Conservation (phyloP, 2,113 vertebrate species). For the Pyrgilauda ruficollis region DNA sequence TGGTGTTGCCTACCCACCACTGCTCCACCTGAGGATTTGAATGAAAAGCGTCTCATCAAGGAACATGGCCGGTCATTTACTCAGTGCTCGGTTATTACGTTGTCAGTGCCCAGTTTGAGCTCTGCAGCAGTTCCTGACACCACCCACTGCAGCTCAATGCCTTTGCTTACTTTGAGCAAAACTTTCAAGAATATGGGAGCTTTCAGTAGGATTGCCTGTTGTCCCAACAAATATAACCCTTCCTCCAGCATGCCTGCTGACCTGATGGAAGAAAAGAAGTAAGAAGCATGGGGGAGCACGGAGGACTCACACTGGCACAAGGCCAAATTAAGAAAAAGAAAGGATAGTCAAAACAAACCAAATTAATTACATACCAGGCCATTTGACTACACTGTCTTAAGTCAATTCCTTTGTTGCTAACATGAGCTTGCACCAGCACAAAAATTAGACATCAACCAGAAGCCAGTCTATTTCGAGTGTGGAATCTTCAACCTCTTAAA, state of each 20-base stretch:
- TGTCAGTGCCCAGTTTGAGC: neutral
- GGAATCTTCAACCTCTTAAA: neutral
- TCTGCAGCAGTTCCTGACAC: neutral
- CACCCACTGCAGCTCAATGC: neutral
- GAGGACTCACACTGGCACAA: neutral
- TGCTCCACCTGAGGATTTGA: neutral
- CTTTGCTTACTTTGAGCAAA: neutral
- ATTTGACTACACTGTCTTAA: neutral
- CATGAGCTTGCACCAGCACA: fast-evolving
- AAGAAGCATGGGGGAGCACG: too few species aligned
- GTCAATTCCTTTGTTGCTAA: neutral
- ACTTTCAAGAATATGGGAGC: neutral
- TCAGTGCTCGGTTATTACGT: neutral
- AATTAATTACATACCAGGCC: neutral
- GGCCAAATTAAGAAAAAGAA: neutral
- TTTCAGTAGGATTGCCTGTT: neutral
- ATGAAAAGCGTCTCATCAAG: neutral
- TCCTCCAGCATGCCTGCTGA: neutral
- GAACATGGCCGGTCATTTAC: neutral
- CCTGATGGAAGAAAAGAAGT: neutral
- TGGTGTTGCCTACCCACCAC: neutral
- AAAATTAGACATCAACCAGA: neutral
- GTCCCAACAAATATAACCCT: neutral
- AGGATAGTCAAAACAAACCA: neutral
- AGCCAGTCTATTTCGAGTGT: neutral